Base-by-base conservation (phyloP, 1,140 invertebrate species). In the Cydia amplana region DNA sequence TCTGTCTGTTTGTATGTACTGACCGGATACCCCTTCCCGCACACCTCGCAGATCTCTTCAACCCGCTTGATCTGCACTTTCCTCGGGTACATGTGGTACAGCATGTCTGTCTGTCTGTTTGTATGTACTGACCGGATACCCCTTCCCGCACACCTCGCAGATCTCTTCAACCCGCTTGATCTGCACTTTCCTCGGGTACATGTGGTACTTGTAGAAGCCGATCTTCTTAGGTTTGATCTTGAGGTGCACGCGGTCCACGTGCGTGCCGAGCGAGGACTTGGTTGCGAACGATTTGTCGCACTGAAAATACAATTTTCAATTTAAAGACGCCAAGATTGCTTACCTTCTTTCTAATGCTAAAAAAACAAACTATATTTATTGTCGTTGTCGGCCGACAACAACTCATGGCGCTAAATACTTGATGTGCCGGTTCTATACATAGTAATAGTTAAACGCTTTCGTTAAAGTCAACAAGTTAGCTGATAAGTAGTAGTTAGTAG, bases 11-110 rank as follows among this genome's bases (percentile, higher is more conserved):
- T n/a, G 64, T 16, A n/a, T 32, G 16, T 32, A 67, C 64, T 32
- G 9, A 67, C 64, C 64, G 64, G 64, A 32, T 67, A 67, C 14
- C 64, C 64, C 25, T 67, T 67, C 64, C 64, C 64, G 64, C 64
- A 67, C 23, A 67, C 28, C 64, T 67, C 64, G 12, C 64, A 67
- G 25, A 67, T 67, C 28, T 67, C 64, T 12, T 67, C 64, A 0
- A 67, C 64, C 4, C 64, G 28, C 14, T 67, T 67, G 64, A 32
- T 32, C 25, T 25, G 64, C 64, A n/a, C 36, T 5, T 36, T 67
- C 64, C 36, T 67, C 2, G 64, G 64, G 5, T 67, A 67, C 25
- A 32, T 32, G 28, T 67, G 64, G 64, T 67, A 36, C 14, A n/a
- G n/a, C n/a, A n/a, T 7, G 40, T 2, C 7, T 43, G 40, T 43